Evolutionary conservation across 2,888 invertebrate genomes (phyloP).

Genomic region (Harpalus rubripes): DNA sequence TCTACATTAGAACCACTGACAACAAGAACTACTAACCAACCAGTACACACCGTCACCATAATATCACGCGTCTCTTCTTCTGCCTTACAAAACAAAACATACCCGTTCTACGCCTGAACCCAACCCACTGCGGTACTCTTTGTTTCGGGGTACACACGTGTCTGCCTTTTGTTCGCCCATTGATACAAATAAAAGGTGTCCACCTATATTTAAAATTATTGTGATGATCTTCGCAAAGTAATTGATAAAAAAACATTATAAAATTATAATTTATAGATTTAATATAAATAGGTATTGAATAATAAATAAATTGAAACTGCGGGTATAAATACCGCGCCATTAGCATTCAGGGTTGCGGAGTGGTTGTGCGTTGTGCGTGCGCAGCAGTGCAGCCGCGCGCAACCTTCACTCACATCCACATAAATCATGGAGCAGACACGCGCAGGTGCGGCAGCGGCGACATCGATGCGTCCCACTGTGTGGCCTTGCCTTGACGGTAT

Average conservation of each 20-base stretch:
- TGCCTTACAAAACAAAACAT: not conserved
- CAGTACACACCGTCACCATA: not conserved
- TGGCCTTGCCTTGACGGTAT: not conserved
- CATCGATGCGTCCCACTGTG: slow-evolving; percentile 18
- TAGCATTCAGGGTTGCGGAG: slow-evolving; percentile 56
- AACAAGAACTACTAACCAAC: not conserved
- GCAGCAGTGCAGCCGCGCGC: not conserved
- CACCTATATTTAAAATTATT: slow-evolving; percentile 77
- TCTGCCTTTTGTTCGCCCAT: slow-evolving; percentile 78
- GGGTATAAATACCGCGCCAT: slow-evolving; percentile 71
- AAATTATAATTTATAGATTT: slow-evolving; percentile 76
- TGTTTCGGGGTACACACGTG: slow-evolving; percentile 77
- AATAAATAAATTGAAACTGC: slow-evolving; percentile 73
- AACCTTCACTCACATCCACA: slow-evolving; percentile 24
- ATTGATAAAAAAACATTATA: slow-evolving; percentile 75
- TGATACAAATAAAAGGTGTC: slow-evolving; percentile 77
- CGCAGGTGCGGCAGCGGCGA: slow-evolving; percentile 44
- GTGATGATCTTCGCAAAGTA: slow-evolving; percentile 78
- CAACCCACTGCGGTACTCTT: slow-evolving; percentile 70
- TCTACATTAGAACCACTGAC: not conserved
- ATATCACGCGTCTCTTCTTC: slow-evolving; percentile 16
- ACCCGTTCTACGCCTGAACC: not conserved
- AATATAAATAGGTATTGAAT: slow-evolving; percentile 75
- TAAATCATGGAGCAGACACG: slow-evolving; percentile 61
- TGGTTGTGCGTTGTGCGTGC: not conserved